Evolutionary conservation across 2,888 invertebrate species (phyloP), one percentile per base, ranked within the genome.

Genomic region (Zaprionus obscuricornis): DNA sequence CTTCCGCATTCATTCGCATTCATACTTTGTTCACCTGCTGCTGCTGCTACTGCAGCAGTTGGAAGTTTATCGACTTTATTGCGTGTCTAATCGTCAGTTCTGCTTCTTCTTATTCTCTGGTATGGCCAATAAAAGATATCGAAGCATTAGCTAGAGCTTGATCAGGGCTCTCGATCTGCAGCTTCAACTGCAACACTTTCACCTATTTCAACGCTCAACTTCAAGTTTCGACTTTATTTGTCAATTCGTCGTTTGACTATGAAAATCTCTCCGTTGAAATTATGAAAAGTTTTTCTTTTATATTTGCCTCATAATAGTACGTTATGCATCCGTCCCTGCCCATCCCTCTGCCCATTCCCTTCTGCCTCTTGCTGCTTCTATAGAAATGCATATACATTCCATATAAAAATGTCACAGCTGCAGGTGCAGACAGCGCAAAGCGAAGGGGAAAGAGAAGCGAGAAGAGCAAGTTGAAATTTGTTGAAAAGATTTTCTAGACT

Each of bases 1-100:
- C 71, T 76, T 76, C 76, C 76, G 76, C 78, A 84, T 78, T 84
- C 73, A 69, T 43, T 63, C 62, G 33, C 26, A 16, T 43, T 10
- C 34, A 11, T 14, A 43, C 5, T n/a, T n/a, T n/a, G n/a, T n/a
- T n/a, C n/a, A n/a, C n/a, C n/a, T n/a, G n/a, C n/a, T n/a, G n/a
- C n/a, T n/a, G n/a, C n/a, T n/a, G n/a, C n/a, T n/a, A n/a, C 24
- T 20, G 13, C 22, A 22, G 42, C 17, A 18, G 37, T 33, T 46
- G 50, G 45, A 37, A 52, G 26, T 66, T 45, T 10, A 27, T 50
- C 22, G n/a, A n/a, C n/a, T n/a, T n/a, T 31, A 40, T 24, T 43
- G 55, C 70, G 55, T 68, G 74, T 58, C 52, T 37, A 73, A 73
- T 52, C 58, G 47, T 3, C 29, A 31, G 33, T 62, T 62, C 47